Evolutionary conservation across 2,888 invertebrate genomes (phyloP).

Genomic region (Agrochola litura): DNA sequence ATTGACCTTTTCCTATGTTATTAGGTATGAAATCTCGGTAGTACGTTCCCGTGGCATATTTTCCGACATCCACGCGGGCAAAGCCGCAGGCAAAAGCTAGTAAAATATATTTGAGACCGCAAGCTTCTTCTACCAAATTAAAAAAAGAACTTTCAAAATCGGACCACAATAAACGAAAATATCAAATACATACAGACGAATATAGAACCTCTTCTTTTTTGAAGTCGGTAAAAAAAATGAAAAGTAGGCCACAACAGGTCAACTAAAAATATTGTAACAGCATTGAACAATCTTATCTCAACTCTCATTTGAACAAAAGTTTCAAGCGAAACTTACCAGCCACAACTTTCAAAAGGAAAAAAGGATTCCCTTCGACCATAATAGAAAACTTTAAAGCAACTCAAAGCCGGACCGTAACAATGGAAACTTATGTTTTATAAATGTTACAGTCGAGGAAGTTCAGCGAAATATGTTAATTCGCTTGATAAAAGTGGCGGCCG

Average conservation of each 20-base stretch:
- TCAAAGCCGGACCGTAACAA: constrained; percentile 61
- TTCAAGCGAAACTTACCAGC: constrained; percentile 31
- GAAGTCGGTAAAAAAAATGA: too few relatives aligned
- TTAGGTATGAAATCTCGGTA: too few relatives aligned
- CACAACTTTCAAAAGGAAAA: constrained; percentile 61
- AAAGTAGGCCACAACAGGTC: constrained; percentile 7
- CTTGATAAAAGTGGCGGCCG: constrained; percentile 58
- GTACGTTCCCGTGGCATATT: too few relatives aligned
- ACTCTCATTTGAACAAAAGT: constrained; percentile 32
- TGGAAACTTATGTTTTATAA: constrained; percentile 69
- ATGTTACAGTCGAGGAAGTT: constrained; percentile 56
- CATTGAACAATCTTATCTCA: constrained; percentile 23
- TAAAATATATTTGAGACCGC: too few relatives aligned
- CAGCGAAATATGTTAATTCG: constrained; percentile 66
- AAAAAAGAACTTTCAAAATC: too few relatives aligned
- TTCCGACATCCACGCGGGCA: too few relatives aligned
- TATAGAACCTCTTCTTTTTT: too few relatives aligned
- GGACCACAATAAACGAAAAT: too few relatives aligned
- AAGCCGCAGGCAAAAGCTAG: too few relatives aligned
- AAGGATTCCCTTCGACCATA: constrained; percentile 57
- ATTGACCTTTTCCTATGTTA: too few relatives aligned
- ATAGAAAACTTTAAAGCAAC: constrained; percentile 65
- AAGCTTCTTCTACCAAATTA: too few relatives aligned
- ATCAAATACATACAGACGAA: too few relatives aligned
- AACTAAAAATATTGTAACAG: neutral